These are phyloP conservation scores for Labrus mixtus DNA, from an alignment of 2,113 vertebrate genomes.

Conservation along the genomic window DNA sequence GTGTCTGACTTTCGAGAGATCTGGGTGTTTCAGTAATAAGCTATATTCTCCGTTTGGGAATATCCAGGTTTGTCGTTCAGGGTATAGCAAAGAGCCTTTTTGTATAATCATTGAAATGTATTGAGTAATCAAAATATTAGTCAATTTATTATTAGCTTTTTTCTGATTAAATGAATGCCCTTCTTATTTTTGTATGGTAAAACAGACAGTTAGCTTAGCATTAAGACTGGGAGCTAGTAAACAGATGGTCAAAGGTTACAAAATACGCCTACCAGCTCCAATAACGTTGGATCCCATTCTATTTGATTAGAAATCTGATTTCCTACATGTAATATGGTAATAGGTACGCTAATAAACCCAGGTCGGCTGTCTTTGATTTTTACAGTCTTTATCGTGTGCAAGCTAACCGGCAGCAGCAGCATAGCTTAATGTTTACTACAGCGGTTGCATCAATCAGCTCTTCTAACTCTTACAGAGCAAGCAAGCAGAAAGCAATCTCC, in stretches of 20 bases:
- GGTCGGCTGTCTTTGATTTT: too few relatives aligned
- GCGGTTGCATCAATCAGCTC: too few relatives aligned
- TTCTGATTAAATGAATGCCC: background rate
- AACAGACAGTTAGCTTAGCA: background rate
- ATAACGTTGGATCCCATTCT: too few relatives aligned
- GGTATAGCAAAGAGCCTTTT: too few relatives aligned
- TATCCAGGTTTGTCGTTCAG: background rate
- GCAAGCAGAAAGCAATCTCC: background rate
- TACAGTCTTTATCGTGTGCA: too few relatives aligned
- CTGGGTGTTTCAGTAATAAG: background rate
- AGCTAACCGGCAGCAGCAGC: too few relatives aligned
- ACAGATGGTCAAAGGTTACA: background rate
- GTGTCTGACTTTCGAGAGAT: background rate
- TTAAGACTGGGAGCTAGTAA: background rate
- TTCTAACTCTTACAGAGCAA: too few relatives aligned
- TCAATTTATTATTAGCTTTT: background rate
- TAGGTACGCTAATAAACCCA: too few relatives aligned
- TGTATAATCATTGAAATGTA: too few relatives aligned
- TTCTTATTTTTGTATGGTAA: background rate
- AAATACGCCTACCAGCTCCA: background rate
- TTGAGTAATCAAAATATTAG: too few relatives aligned
- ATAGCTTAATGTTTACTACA: too few relatives aligned
- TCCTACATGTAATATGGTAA: background rate
- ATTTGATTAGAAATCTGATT: too few relatives aligned
- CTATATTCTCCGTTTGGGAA: background rate